Conservation (phyloP, 2,113 vertebrate genomes). For the Merops nubicus region DNA sequence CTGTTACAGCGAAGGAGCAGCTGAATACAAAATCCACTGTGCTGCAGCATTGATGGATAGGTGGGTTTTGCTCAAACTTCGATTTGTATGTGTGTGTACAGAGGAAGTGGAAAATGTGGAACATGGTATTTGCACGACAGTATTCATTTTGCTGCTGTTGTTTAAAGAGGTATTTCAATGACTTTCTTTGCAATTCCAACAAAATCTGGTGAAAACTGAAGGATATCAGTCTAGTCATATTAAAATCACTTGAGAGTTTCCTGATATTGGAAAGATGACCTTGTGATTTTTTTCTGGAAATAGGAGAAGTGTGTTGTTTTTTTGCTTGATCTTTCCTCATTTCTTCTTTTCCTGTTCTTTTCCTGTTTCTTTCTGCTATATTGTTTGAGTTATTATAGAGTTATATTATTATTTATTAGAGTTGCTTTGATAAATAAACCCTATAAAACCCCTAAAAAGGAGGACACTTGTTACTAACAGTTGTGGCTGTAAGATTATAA, state of each 20-base stretch:
- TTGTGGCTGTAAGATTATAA: slow-evolving; percentile 30
- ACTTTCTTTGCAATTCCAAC: not conserved
- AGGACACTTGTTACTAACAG: not conserved
- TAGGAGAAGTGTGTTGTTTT: not conserved
- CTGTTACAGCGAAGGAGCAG: not conserved
- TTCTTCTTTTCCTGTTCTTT: not conserved
- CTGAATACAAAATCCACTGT: not conserved
- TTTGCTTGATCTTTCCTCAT: not conserved
- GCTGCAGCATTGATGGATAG: not conserved
- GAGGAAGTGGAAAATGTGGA: not conserved
- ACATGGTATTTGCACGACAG: not conserved
- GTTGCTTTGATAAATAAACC: slow-evolving; percentile 7
- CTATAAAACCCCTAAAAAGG: not conserved
- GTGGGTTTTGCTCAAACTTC: not conserved
- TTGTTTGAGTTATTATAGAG: too few relatives aligned
- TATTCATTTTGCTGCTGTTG: not conserved
- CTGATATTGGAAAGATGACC: not conserved
- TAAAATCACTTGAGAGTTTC: not conserved
- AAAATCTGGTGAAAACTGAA: not conserved
- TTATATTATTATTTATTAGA: too few relatives aligned
- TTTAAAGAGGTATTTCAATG: not conserved
- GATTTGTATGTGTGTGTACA: not conserved
- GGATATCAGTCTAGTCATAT: not conserved
- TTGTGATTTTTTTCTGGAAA: not conserved
- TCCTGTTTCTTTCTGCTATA: not conserved